Evolutionary conservation across 2,113 vertebrate species (phyloP).

Genomic region (Sylvilagus bachmani): DNA sequence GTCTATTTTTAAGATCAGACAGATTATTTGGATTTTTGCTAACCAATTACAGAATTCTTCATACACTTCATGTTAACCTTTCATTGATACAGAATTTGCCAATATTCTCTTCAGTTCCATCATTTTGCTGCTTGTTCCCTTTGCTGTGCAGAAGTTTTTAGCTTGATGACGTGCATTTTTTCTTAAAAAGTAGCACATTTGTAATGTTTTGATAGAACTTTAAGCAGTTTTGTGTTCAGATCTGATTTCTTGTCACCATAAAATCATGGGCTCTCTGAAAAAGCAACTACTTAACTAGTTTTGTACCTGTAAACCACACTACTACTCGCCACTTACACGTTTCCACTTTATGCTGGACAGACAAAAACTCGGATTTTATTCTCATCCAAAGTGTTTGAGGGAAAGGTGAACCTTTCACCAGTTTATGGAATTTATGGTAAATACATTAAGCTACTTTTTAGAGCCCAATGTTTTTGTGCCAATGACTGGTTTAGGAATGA

Average conservation of each 20-base stretch:
- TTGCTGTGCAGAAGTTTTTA: background rate
- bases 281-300: background rate
- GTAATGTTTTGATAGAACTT: background rate
- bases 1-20: background rate
- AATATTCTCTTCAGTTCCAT: background rate
- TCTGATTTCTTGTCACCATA: too few species aligned
- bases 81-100: background rate
- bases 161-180: background rate
- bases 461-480: fast-evolving
- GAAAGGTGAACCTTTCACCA: background rate
- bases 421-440: background rate
- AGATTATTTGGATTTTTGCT: background rate
- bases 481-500: background rate
- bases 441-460: background rate
- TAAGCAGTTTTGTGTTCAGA: background rate
- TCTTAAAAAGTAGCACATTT: background rate
- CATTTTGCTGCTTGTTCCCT: too few species aligned
- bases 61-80: too few species aligned
- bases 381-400: background rate
- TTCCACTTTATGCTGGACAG: background rate
- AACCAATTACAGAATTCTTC: background rate
- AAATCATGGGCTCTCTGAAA: background rate
- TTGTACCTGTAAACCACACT: background rate
- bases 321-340: background rate
- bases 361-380: background rate